phyloP scores from a whole-genome alignment of 2,113 vertebrate species.

The Grantiella picta region DNA sequence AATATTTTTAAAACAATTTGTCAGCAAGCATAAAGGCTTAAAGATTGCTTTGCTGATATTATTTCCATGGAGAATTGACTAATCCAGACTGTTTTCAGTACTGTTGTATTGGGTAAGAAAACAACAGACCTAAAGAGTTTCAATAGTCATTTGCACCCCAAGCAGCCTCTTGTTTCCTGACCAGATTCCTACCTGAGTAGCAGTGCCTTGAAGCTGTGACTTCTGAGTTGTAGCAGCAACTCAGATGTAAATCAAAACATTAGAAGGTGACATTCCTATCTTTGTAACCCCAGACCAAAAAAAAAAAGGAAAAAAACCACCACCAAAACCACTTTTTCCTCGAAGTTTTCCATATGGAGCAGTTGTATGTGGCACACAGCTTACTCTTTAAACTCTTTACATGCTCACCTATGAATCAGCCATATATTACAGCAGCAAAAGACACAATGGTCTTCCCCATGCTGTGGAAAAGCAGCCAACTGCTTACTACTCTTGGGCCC shows the following conservation, averaged over 20 bases:
- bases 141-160: background rate
- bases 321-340: background rate
- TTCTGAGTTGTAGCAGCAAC: background rate
- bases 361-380: background rate
- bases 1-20: background rate
- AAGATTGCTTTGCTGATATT: background rate
- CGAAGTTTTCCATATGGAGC: background rate
- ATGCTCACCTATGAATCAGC: background rate
- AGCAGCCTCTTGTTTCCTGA: background rate
- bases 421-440: background rate
- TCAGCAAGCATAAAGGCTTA: background rate
- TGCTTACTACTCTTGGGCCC: background rate
- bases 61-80: background rate
- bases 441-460: rapidly evolving
- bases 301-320: background rate
- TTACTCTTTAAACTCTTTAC: background rate
- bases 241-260: background rate
- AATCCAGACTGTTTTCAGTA: background rate
- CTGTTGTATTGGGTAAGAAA: background rate
- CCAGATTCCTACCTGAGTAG: background rate
- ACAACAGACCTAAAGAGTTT: background rate
- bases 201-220: background rate
- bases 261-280: background rate
- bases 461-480: background rate
- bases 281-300: background rate